A percentile compares a stretch with the other conserved stretches of the same genome.
Conservation (phyloP, 1,140 invertebrate genomes). For the Ceratoteleas bidentatus region DNA sequence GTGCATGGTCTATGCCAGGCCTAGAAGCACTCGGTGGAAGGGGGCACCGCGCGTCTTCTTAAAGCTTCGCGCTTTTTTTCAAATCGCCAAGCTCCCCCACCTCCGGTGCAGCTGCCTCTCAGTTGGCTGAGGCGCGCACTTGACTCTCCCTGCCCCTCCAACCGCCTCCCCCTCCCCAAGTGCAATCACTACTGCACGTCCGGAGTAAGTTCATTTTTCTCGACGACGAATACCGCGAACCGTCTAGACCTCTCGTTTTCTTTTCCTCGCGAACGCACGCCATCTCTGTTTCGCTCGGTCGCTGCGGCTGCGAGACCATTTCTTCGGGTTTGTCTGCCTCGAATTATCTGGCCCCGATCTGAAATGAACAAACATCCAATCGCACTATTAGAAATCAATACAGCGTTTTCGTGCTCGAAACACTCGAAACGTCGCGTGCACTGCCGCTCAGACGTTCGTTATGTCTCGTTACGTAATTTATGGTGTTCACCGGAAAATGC, state of each 20-base stretch:
- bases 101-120: conserved; percentile 35
- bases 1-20: conserved; percentile 74
- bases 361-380: conserved; percentile 32
- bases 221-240: conserved; percentile 36
- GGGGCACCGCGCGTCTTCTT: conserved; percentile 78
- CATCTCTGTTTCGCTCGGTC: conserved; percentile 45
- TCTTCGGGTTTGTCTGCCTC: conserved; percentile 40
- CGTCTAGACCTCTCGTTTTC: conserved; percentile 52
- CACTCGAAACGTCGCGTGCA: too few relatives aligned
- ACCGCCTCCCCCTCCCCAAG: conserved; percentile 46
- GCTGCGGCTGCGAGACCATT: conserved; percentile 38
- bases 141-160: conserved; percentile 33
- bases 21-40: conserved; percentile 79
- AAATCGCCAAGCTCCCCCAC: conserved; percentile 75
- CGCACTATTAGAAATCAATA: conserved; percentile 57
- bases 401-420: conserved; percentile 17
- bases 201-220: conserved; percentile 56
- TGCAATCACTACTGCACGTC: conserved; percentile 59
- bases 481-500: too few relatives aligned
- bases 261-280: conserved; percentile 44
- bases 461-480: too few relatives aligned
- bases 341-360: too few relatives aligned
- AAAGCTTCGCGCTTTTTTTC: conserved; percentile 81
- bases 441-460: too few relatives aligned
- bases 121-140: conserved; percentile 41